These are phyloP conservation scores for Gymnosoma rotundatum DNA, from an alignment of 2,888 invertebrate genomes.

Conservation along the genomic window DNA sequence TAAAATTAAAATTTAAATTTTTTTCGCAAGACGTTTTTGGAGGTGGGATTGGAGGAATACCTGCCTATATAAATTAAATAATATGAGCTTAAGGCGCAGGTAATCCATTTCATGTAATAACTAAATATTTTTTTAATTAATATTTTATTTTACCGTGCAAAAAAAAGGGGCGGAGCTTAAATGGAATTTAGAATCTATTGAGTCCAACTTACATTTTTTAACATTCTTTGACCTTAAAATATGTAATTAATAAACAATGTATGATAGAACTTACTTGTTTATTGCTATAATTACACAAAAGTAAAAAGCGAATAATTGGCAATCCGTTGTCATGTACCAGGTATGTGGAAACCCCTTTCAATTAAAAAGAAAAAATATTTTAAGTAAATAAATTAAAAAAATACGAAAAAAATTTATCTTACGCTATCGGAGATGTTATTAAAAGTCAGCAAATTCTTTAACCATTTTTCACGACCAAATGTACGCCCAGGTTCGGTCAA, in stretches of 20 bases:
- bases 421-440: constrained; percentile 79
- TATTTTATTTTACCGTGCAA: too few relatives aligned
- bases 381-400: background rate
- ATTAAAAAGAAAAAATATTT: constrained; percentile 1
- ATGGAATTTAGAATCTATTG: too few relatives aligned
- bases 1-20: too few relatives aligned
- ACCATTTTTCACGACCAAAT: constrained; percentile 80
- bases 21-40: too few relatives aligned
- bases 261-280: constrained; percentile 74
- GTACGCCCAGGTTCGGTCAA: constrained; percentile 76
- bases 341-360: constrained; percentile 79
- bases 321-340: constrained; percentile 80
- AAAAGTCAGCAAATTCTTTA: constrained; percentile 80
- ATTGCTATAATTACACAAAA: constrained; percentile 74
- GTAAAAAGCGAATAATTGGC: constrained; percentile 78
- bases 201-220: too few relatives aligned
- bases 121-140: too few relatives aligned
- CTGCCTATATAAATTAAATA: too few relatives aligned
- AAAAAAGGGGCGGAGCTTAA: too few relatives aligned
- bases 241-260: background rate
- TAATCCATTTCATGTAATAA: too few relatives aligned
- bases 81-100: too few relatives aligned
- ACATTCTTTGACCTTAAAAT: too few relatives aligned
- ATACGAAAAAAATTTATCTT: constrained; percentile 40
- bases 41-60: too few relatives aligned